phyloP scores from a whole-genome alignment of 1,140 invertebrate species.

The Mactra quadrangularis region DNA sequence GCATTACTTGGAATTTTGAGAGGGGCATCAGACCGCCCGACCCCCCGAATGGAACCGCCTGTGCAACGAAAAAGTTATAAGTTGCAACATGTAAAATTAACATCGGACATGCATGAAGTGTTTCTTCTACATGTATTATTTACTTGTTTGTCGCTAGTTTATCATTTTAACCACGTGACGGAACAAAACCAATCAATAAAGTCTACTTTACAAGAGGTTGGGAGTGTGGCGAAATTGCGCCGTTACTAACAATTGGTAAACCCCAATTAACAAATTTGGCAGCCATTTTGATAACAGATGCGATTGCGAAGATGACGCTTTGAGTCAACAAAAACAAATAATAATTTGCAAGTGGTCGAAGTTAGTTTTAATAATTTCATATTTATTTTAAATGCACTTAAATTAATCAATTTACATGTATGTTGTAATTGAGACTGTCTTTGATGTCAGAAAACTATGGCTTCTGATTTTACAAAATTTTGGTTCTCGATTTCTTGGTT shows the following conservation, averaged over 20 bases:
- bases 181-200: too few relatives aligned
- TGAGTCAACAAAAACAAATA: constrained; percentile 3
- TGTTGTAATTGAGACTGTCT: background rate
- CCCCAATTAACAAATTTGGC: constrained; percentile 20
- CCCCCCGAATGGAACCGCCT: too few relatives aligned
- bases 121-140: too few relatives aligned
- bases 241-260: constrained; percentile 39
- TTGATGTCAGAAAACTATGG: background rate
- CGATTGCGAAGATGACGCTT: constrained; percentile 6
- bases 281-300: constrained; percentile 44
- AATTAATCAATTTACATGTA: background rate
- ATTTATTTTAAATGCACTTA: background rate
- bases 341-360: background rate
- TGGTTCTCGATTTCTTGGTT: background rate
- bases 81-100: too few relatives aligned
- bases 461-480: background rate
- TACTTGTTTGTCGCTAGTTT: too few relatives aligned
- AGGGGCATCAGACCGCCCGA: too few relatives aligned
- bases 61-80: too few relatives aligned
- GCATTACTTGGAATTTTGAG: too few relatives aligned
- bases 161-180: too few relatives aligned
- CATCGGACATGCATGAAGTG: too few relatives aligned
- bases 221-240: constrained; percentile 21
- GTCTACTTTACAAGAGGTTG: too few relatives aligned
- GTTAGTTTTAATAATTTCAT: background rate